Percentiles rank a stretch among this genome's conserved stretches.
Evolutionary conservation across 2,888 invertebrate genomes (phyloP).

Genomic region (Tenthredo livida): DNA sequence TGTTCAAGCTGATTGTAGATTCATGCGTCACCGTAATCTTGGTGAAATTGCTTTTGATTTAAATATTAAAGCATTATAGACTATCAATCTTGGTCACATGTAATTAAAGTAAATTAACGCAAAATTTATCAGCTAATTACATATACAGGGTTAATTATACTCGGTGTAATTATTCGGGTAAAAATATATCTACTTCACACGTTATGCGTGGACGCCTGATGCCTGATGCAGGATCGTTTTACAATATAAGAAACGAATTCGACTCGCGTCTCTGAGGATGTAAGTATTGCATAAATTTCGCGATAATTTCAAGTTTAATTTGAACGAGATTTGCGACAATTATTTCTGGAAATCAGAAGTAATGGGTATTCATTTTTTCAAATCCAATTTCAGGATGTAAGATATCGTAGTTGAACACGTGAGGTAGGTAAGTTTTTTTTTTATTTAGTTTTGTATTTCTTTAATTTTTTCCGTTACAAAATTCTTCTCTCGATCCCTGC

Average conservation of each 20-base stretch:
- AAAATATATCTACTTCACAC: neutral
- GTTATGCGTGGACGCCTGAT: neutral
- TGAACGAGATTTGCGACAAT: neutral
- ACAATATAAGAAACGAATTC: neutral
- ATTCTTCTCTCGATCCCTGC: neutral
- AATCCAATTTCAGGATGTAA: neutral
- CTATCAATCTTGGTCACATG: constrained; percentile 62
- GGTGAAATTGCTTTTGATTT: constrained; percentile 32
- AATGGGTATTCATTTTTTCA: neutral
- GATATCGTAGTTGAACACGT: neutral
- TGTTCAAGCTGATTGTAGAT: neutral
- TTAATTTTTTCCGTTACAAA: neutral
- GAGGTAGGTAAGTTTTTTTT: neutral
- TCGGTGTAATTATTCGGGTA: neutral
- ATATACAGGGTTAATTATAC: constrained; percentile 60
- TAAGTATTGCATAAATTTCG: neutral
- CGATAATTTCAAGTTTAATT: neutral
- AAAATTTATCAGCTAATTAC: constrained; percentile 73
- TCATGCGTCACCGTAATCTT: neutral
- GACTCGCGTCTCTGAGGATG: neutral
- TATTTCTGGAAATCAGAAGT: neutral
- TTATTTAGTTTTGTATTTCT: neutral
- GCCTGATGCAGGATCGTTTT: neutral
- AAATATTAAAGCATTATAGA: constrained; percentile 13
- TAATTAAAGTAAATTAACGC: constrained; percentile 64